These are phyloP conservation scores for Hemistola chrysoprasaria DNA, from an alignment of 2,888 invertebrate species.

Conservation along the genomic window DNA sequence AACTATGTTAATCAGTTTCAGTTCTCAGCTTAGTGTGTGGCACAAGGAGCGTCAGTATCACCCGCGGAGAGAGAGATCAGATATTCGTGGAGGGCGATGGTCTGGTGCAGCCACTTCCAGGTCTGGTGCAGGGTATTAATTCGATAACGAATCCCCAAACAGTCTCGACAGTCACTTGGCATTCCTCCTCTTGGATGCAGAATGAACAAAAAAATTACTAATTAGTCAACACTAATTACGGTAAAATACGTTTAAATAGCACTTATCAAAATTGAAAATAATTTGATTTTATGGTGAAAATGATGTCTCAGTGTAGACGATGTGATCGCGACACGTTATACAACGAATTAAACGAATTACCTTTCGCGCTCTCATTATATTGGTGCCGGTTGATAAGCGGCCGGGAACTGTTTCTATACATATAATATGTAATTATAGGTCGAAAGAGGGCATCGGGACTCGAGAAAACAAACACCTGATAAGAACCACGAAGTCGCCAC, in stretches of 20 bases:
- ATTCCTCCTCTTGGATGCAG: constrained; percentile 82
- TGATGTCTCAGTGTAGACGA: constrained; percentile 17
- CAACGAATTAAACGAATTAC: constrained; percentile 62
- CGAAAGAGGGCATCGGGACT: constrained; percentile 74
- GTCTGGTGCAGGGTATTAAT: constrained; percentile 94
- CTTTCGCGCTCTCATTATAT: constrained; percentile 73
- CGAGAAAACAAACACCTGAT: constrained; percentile 76
- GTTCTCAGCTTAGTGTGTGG: constrained; percentile 57
- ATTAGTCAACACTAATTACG: constrained; percentile 49
- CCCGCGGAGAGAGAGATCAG: constrained; percentile 90
- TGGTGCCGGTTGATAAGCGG: constrained; percentile 72
- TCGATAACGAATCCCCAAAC: constrained; percentile 94
- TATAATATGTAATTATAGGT: constrained; percentile 41
- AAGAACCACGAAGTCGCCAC: constrained; percentile 74
- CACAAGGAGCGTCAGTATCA: constrained; percentile 83
- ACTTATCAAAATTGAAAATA: constrained; percentile 24
- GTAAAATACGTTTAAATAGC: constrained; percentile 23
- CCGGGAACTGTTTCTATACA: constrained; percentile 39
- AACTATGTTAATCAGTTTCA: constrained; percentile 41
- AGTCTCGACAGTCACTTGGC: constrained; percentile 89
- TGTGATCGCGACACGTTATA: constrained; percentile 50
- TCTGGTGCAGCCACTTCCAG: constrained; percentile 97
- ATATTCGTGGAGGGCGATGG: constrained; percentile 93
- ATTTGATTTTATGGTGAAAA: constrained; percentile 12
- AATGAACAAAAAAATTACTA: constrained; percentile 70